phyloP scores from a whole-genome alignment of 2,888 invertebrate genomes.

The Drosophila merina region DNA sequence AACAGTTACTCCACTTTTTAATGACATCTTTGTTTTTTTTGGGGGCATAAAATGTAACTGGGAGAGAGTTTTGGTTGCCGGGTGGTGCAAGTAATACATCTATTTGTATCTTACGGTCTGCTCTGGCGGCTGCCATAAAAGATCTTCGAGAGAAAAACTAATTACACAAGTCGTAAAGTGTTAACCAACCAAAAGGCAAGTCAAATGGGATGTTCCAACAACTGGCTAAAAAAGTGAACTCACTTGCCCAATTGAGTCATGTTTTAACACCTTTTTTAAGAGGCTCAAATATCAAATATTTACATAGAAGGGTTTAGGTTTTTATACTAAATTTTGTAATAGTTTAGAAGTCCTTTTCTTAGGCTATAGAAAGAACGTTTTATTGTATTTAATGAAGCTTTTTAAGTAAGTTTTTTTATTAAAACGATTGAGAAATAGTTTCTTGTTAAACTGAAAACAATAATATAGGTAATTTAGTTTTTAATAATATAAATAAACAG shows the following conservation, averaged over 20 bases:
- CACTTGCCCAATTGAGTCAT: slow-evolving; percentile 7
- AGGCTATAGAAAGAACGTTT: no score
- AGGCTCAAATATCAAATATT: neutral
- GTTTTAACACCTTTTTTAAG: neutral
- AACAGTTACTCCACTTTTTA: slow-evolving; percentile 67
- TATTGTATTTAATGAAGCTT: neutral
- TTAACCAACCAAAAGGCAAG: slow-evolving; percentile 53
- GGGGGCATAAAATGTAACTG: slow-evolving; percentile 42
- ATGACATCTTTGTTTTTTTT: slow-evolving; percentile 44
- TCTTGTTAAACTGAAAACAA: neutral
- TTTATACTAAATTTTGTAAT: no score
- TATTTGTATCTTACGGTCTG: slow-evolving; percentile 19
- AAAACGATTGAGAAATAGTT: no score
- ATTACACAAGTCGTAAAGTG: slow-evolving; percentile 66
- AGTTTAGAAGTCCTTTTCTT: no score
- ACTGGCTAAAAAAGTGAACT: neutral
- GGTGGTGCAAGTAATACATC: slow-evolving; percentile 10
- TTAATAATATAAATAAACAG: neutral
- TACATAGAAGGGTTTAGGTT: no score
- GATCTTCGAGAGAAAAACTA: slow-evolving; percentile 64
- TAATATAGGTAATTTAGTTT: no score
- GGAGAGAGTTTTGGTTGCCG: slow-evolving; percentile 29
- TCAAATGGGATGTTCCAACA: slow-evolving; percentile 42
- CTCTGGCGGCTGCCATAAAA: slow-evolving; percentile 45
- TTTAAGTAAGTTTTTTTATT: neutral